These are phyloP conservation scores for Manacus vitellinus DNA, from an alignment of 2,113 vertebrate genomes.

Conservation along the genomic window DNA sequence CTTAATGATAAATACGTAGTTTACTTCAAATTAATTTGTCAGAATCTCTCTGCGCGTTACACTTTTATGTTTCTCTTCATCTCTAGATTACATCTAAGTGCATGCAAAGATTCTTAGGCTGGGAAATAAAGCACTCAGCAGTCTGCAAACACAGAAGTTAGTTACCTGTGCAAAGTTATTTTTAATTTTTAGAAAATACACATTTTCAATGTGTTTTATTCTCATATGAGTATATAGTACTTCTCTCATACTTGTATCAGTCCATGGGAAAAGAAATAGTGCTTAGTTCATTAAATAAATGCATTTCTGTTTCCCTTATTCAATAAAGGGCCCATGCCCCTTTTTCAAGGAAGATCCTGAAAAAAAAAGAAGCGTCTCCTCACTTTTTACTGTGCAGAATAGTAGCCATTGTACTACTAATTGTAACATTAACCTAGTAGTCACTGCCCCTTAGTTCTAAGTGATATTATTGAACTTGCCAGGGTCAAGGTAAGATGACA, in stretches of 20 bases:
- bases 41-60: neutral
- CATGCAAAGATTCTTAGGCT: neutral
- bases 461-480: neutral
- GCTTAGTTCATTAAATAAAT: neutral
- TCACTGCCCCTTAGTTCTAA: neutral
- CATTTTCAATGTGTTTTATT: neutral
- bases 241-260: neutral
- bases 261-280: neutral
- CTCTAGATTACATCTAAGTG: neutral
- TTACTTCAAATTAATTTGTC: neutral
- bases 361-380: neutral
- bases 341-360: neutral
- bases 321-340: neutral
- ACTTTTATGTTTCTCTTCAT: neutral
- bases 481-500: rapidly evolving
- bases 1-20: neutral
- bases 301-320: neutral
- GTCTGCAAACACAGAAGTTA: neutral
- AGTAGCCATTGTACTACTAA: neutral
- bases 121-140: neutral
- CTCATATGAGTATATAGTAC: neutral
- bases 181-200: neutral
- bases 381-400: neutral
- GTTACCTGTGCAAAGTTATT: neutral
- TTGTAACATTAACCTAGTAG: neutral